Evolutionary conservation across 2,888 invertebrate species (phyloP).

Genomic region (Capitulum mitella): DNA sequence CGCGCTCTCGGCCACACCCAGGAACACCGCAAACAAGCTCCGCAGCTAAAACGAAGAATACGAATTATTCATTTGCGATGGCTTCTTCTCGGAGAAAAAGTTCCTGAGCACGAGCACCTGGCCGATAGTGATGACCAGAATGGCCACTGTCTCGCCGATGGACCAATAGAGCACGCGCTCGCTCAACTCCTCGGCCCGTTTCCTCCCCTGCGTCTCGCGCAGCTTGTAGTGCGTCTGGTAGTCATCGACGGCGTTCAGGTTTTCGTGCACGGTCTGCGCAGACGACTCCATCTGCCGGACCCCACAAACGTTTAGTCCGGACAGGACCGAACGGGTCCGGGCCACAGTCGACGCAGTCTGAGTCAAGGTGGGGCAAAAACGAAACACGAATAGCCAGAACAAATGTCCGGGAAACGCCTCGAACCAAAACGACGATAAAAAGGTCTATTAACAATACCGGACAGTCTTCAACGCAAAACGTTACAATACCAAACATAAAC

Average conservation of each 20-base stretch:
- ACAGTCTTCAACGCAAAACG: too few species aligned
- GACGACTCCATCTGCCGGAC: constrained; percentile 90
- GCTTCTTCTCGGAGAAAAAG: constrained; percentile 65
- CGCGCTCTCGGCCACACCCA: neutral
- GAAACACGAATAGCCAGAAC: too few species aligned
- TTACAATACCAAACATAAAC: too few species aligned
- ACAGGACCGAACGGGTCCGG: too few species aligned
- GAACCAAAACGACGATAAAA: too few species aligned
- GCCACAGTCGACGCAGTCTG: too few species aligned
- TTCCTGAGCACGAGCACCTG: constrained; percentile 87
- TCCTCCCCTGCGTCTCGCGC: constrained; percentile 87
- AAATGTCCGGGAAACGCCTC: too few species aligned
- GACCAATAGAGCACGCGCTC: constrained; percentile 93
- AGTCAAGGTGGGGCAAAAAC: too few species aligned
- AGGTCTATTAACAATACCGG: too few species aligned
- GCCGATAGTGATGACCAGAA: constrained; percentile 75
- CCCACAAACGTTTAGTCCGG: too few species aligned
- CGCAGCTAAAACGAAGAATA: neutral
- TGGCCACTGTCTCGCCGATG: constrained; percentile 72
- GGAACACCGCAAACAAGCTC: too few species aligned
- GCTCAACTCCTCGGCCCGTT: constrained; percentile 92
- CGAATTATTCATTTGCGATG: neutral
- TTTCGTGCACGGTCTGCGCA: constrained; percentile 80
- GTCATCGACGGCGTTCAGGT: constrained; percentile 78
- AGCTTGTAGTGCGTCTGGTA: constrained; percentile 95